Evolutionary conservation across 2,888 invertebrate genomes (phyloP).

Genomic region (Lithophane ornitopus): DNA sequence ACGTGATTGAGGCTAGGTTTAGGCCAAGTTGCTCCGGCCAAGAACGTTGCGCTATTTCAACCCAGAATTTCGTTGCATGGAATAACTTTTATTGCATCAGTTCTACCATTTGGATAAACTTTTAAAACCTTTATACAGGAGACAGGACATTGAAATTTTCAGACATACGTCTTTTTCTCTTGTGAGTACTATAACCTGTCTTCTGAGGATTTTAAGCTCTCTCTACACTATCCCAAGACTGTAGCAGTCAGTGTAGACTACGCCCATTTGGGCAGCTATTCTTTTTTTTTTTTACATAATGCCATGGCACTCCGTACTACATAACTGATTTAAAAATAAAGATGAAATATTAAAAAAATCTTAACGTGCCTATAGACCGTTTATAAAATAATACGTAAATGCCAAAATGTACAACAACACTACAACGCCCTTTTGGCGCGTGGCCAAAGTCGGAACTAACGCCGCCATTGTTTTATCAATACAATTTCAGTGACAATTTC

Average conservation of each 20-base stretch:
- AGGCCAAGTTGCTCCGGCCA: not conserved
- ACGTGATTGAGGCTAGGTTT: not conserved
- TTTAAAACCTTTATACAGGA: not conserved
- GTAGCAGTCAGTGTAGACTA: not conserved
- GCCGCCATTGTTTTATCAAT: not conserved
- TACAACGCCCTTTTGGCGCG: not conserved
- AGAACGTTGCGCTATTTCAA: not conserved
- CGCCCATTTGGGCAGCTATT: not conserved
- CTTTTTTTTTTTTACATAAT: not conserved
- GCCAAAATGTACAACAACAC: not conserved
- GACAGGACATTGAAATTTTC: not conserved
- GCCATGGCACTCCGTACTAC: constrained; percentile 1
- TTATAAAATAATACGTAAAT: not conserved
- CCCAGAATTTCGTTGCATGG: not conserved
- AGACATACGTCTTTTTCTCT: not conserved
- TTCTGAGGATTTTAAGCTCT: constrained; percentile 2
- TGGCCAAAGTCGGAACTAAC: not conserved
- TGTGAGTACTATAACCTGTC: not conserved
- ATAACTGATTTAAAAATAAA: constrained; percentile 21
- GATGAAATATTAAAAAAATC: constrained; percentile 29
- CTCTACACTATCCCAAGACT: not conserved
- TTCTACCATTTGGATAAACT: constrained; percentile 4
- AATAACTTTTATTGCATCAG: no score
- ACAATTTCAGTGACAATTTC: not conserved
- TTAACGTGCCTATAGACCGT: not conserved